These are phyloP conservation scores for human (Homo sapiens) DNA, from an alignment of 2,113 vertebrate genomes.

Conservation along the genomic window GRCh38 chr4:177970001-177970500, in stretches of 20 bases:
- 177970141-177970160: neutral
- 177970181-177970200: neutral
- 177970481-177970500: neutral
- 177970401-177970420: neutral
- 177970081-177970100: neutral
- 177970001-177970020: rapidly evolving
- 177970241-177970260: neutral
- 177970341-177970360: neutral
- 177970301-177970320: rapidly evolving
- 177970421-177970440: neutral
- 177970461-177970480: neutral
- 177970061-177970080: no score
- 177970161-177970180: neutral
- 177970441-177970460: neutral
- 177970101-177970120: neutral
- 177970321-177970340: neutral
- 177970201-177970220: neutral
- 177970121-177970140: neutral
- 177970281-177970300: neutral
- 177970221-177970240: neutral
- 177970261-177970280: rapidly evolving
- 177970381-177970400: neutral
- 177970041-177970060: neutral
- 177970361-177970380: neutral
- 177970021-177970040: rapidly evolving